These are phyloP conservation scores for Enteromius argenteus DNA, from an alignment of 2,797 vertebrate species.

Conservation along the genomic window DNA sequence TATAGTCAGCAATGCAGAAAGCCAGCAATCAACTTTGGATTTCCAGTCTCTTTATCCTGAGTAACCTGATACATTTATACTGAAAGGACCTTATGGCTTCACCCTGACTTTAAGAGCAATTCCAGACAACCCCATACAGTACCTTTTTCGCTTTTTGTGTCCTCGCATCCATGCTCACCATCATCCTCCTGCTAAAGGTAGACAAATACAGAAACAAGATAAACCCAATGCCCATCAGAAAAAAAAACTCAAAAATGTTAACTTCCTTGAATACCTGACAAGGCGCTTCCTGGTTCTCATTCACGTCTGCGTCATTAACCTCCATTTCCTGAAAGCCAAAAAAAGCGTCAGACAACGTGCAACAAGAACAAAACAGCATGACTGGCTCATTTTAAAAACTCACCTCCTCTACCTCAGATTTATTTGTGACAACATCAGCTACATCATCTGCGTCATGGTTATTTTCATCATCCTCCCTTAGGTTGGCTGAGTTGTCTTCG, in stretches of 20 bases:
- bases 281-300: conserved; percentile 43
- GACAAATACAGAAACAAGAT: not conserved
- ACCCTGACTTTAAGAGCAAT: conserved; percentile 58
- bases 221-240: not conserved
- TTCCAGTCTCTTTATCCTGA: conserved; percentile 94
- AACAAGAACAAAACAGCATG: not conserved
- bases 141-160: conserved; percentile 88
- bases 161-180: conserved; percentile 77
- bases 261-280: conserved; percentile 36
- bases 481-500: conserved; percentile 63
- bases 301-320: conserved; percentile 34
- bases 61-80: conserved; percentile 70
- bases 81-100: conserved; percentile 68
- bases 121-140: conserved; percentile 78
- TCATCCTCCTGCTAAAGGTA: conserved; percentile 62
- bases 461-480: conserved; percentile 40
- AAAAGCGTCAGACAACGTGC: not conserved
- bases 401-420: conserved; percentile 52
- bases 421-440: conserved; percentile 1
- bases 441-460: conserved; percentile 59
- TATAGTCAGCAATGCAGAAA: conserved; percentile 71
- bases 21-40: conserved; percentile 89
- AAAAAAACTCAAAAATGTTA: not conserved
- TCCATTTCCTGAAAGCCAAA: conserved; percentile 51
- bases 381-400: conserved; percentile 3